Conservation (phyloP, 2,113 vertebrate genomes). For the Campylomormyrus tamandua region DNA sequence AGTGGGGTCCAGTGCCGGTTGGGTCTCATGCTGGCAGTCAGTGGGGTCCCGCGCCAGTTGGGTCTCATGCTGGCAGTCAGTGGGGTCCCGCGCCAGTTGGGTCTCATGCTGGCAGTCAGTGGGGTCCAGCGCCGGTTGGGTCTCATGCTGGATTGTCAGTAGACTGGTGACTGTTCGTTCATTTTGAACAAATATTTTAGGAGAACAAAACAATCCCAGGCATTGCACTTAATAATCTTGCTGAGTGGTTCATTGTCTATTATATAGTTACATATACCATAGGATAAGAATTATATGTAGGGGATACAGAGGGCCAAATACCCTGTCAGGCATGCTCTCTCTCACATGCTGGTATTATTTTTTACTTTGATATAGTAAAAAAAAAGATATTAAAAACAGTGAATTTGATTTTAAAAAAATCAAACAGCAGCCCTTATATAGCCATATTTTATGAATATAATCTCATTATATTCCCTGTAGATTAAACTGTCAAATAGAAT, state of each 20-base stretch:
- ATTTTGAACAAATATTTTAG: not conserved
- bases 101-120: not conserved
- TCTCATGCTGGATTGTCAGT: not conserved
- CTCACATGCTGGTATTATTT: not conserved
- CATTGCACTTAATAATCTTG: not conserved
- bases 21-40: too few relatives aligned
- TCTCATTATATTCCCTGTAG: not conserved
- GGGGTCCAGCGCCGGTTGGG: not conserved
- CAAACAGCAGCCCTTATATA: not conserved
- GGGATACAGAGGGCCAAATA: not conserved
- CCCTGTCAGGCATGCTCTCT: not conserved
- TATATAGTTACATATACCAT: not conserved
- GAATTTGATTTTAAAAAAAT: not conserved
- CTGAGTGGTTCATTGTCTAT: not conserved
- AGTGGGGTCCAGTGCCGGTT: too few relatives aligned
- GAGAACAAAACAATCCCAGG: too few relatives aligned
- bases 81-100: too few relatives aligned
- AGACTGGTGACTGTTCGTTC: not conserved
- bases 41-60: too few relatives aligned
- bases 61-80: too few relatives aligned
- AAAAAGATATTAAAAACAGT: not conserved
- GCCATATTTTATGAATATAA: not conserved
- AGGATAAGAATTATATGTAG: not conserved
- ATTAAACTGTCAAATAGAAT: not conserved
- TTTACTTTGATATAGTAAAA: not conserved